phyloP scores from a whole-genome alignment of 2,888 invertebrate genomes.

The Smittia sp. region DNA sequence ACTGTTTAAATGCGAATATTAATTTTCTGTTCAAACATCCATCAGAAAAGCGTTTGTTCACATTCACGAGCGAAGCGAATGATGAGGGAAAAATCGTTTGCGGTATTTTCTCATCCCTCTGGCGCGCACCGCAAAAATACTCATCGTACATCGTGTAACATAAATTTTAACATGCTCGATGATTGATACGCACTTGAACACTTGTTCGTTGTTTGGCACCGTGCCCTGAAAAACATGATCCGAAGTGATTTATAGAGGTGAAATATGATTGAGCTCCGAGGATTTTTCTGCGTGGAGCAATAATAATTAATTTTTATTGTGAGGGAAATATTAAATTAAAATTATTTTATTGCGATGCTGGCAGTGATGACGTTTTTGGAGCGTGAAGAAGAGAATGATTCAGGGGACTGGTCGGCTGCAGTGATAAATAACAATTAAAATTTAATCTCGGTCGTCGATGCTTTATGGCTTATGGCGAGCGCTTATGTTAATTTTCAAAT shows the following conservation, averaged over 20 bases:
- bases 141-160: constrained; percentile 13
- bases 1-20: background rate
- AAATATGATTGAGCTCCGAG: background rate
- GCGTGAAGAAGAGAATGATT: background rate
- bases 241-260: background rate
- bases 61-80: background rate
- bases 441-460: constrained; percentile 4
- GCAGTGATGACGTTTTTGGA: constrained; percentile 10
- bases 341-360: background rate
- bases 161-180: background rate
- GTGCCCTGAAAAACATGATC: background rate
- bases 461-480: background rate
- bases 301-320: constrained; percentile 23
- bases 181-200: constrained; percentile 18
- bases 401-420: background rate
- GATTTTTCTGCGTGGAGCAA: background rate
- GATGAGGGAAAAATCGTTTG: constrained; percentile 8
- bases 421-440: constrained; percentile 23
- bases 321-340: constrained; percentile 2
- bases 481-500: constrained; percentile 12
- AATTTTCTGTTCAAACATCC: constrained; percentile 11
- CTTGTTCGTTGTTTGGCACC: constrained; percentile 14
- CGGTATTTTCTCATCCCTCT: background rate
- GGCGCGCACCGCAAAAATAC: background rate
- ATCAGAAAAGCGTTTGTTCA: background rate